Percentiles rank a stretch among this genome's conserved stretches.
Conservation (phyloP, 2,888 invertebrate genomes). For the Pseudeuparius sepicola region DNA sequence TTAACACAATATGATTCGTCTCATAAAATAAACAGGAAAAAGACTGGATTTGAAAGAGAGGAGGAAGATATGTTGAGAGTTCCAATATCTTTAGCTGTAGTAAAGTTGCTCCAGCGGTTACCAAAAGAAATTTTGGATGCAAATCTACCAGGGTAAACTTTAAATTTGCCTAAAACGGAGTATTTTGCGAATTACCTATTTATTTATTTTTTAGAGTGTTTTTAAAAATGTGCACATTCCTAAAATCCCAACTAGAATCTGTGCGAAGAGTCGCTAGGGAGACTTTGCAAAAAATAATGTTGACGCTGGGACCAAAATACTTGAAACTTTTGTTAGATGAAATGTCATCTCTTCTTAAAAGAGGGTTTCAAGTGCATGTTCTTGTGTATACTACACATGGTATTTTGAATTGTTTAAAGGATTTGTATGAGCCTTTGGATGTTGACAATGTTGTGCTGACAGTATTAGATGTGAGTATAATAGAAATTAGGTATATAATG, state of each 20-base stretch:
- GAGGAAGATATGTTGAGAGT: conserved; percentile 83
- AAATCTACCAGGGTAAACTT: conserved; percentile 69
- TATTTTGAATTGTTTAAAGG: conserved; percentile 63
- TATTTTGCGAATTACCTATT: too few relatives aligned
- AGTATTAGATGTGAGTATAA: conserved; percentile 55
- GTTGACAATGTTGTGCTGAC: conserved; percentile 69
- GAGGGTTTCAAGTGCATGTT: conserved; percentile 92
- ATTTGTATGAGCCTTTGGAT: conserved; percentile 61
- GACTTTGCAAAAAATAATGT: conserved; percentile 86
- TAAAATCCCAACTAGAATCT: conserved; percentile 81
- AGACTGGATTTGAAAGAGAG: conserved; percentile 62
- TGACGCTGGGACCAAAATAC: conserved; percentile 73
- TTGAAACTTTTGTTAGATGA: conserved; percentile 69
- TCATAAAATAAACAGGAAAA: conserved; percentile 68
- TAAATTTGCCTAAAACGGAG: conserved; percentile 10
- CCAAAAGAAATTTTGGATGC: conserved; percentile 64
- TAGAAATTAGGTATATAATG: too few relatives aligned
- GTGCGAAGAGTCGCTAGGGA: conserved; percentile 78
- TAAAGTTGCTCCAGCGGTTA: conserved; percentile 80
- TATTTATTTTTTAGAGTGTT: conserved; percentile 53
- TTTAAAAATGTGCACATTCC: conserved; percentile 80
- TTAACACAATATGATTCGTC: conserved; percentile 63
- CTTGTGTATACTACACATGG: conserved; percentile 81
- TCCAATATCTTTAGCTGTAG: conserved; percentile 86
- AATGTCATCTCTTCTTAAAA: conserved; percentile 66